Evolutionary conservation across 2,797 vertebrate species (phyloP).

Genomic region (Sebastes minor): DNA sequence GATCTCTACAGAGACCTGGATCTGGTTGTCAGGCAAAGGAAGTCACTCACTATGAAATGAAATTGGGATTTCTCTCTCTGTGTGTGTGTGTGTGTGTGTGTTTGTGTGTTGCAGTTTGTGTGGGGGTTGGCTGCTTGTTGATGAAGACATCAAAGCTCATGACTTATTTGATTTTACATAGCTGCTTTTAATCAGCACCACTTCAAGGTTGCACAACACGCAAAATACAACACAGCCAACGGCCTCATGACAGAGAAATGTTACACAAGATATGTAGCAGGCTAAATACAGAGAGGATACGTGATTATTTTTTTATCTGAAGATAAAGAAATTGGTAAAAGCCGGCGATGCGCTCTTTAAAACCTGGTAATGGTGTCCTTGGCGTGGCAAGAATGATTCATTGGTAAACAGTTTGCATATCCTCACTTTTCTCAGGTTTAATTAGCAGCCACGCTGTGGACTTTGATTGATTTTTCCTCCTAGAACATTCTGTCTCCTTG

Average conservation of each 20-base stretch:
- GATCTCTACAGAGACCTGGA: slow-evolving; percentile 60
- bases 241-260: slow-evolving; percentile 9
- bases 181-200: slow-evolving; percentile 38
- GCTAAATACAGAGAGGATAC: not conserved
- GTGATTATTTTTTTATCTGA: slow-evolving; percentile 22
- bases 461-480: slow-evolving; percentile 67
- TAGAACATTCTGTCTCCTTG: slow-evolving; percentile 42
- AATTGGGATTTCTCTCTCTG: slow-evolving; percentile 1
- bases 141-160: slow-evolving; percentile 68
- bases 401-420: slow-evolving; percentile 62
- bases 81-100: not conserved
- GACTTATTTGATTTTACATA: slow-evolving; percentile 54
- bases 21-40: slow-evolving; percentile 44
- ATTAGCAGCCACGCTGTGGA: slow-evolving; percentile 58
- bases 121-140: slow-evolving; percentile 14
- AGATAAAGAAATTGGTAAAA: slow-evolving; percentile 15
- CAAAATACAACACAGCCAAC: slow-evolving; percentile 19
- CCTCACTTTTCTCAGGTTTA: slow-evolving; percentile 60
- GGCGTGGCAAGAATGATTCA: slow-evolving; percentile 38
- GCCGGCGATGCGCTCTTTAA: slow-evolving; percentile 11
- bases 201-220: slow-evolving; percentile 40
- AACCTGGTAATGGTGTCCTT: slow-evolving; percentile 25
- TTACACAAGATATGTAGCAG: slow-evolving; percentile 1
- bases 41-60: slow-evolving; percentile 38
- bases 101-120: not conserved